Conservation (phyloP, 2,888 invertebrate species). For the Brachyptera risi region DNA sequence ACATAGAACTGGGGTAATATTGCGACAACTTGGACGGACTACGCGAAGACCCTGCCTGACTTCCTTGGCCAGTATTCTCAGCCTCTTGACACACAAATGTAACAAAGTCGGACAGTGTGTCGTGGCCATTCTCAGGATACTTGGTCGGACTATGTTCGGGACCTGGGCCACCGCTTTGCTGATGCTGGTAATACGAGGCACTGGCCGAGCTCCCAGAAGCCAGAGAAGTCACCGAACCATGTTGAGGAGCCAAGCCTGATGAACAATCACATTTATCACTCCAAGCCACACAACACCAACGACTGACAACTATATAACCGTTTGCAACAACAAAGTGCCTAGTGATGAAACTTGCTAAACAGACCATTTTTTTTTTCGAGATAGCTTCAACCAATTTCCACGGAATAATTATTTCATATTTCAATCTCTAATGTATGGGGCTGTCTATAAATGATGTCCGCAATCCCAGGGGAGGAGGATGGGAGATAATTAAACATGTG, state of each 20-base stretch:
- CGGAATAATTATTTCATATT: no score
- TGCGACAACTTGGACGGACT: slow-evolving; percentile 71
- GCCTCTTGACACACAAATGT: slow-evolving; percentile 96
- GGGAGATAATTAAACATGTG: no score
- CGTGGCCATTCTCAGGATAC: slow-evolving; percentile 82
- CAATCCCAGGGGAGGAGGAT: no score
- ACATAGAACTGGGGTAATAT: slow-evolving; percentile 88
- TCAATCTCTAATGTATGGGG: no score
- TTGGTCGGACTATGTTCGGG: slow-evolving; percentile 50
- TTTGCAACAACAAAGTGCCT: no score
- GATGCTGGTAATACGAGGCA: slow-evolving; percentile 46
- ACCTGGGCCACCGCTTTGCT: slow-evolving; percentile 43
- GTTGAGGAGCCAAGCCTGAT: slow-evolving; percentile 49
- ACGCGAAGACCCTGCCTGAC: slow-evolving; percentile 63
- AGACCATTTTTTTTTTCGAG: no score
- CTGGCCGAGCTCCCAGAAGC: slow-evolving; percentile 47
- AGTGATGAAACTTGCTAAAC: no score
- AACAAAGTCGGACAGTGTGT: slow-evolving; percentile 92
- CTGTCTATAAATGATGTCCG: no score
- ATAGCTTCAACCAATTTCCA: no score
- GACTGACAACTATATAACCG: no score
- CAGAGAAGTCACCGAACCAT: slow-evolving; percentile 49
- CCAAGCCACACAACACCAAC: no score
- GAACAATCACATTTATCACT: not conserved
- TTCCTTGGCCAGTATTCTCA: slow-evolving; percentile 67